phyloP scores from a whole-genome alignment of 2,888 invertebrate species.

The Argynnis bischoffii region DNA sequence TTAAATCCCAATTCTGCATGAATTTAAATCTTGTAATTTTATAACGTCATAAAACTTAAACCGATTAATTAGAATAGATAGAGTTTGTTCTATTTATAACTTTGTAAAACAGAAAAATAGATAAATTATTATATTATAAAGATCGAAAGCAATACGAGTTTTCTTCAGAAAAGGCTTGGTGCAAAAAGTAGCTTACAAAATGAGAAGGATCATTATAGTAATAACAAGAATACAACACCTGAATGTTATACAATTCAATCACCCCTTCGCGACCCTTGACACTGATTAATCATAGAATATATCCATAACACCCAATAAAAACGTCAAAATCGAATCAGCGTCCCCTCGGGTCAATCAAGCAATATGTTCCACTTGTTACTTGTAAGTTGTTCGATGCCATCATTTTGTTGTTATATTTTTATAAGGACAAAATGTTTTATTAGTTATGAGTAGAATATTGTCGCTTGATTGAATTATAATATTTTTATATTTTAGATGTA shows the following conservation, averaged over 20 bases:
- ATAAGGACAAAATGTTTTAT: not conserved
- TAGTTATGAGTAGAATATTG: not conserved
- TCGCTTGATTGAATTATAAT: not conserved
- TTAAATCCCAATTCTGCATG: not conserved
- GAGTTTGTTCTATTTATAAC: no score
- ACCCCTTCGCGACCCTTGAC: constrained; percentile 12
- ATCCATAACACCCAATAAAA: constrained; percentile 77
- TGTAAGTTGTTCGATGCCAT: constrained; percentile 1
- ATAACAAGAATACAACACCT: constrained; percentile 11
- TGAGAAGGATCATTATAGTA: not conserved
- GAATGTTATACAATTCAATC: constrained; percentile 18
- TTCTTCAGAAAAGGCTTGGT: no score
- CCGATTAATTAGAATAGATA: no score
- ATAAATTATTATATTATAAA: no score
- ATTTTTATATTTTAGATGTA: not conserved
- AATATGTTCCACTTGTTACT: constrained; percentile 29
- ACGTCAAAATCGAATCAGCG: constrained; percentile 73
- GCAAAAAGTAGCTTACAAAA: no score
- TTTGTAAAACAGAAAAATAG: no score
- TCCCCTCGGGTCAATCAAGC: constrained; percentile 64
- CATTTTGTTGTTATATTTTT: constrained; percentile 15
- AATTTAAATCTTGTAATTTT: not conserved
- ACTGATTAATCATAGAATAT: constrained; percentile 43
- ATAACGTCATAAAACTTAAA: not conserved
- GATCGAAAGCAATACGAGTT: no score